phyloP scores from a whole-genome alignment of 2,888 invertebrate genomes.

The Clistopyga incitator region DNA sequence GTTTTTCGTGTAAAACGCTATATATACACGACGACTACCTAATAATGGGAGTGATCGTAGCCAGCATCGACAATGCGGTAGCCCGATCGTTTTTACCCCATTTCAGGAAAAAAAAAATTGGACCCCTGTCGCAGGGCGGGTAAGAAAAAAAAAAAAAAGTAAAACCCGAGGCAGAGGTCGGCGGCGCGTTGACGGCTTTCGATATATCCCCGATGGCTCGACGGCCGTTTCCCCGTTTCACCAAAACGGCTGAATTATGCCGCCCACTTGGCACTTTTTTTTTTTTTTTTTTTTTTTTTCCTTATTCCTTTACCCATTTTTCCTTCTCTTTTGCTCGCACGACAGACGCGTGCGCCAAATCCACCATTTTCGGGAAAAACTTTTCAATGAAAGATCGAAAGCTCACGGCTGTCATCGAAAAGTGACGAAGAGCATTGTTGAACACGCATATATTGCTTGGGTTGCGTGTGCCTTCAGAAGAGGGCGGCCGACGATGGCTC shows the following conservation, averaged over 20 bases:
- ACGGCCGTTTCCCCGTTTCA: conserved; percentile 76
- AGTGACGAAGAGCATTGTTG: conserved; percentile 42
- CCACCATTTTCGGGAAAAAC: conserved; percentile 65
- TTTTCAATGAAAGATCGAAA: conserved; percentile 77
- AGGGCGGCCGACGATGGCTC: conserved; percentile 69
- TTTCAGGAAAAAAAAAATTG: conserved; percentile 67
- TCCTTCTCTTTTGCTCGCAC: conserved; percentile 49
- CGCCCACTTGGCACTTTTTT: conserved; percentile 78
- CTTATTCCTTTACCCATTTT: conserved; percentile 68
- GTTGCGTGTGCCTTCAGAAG: conserved; percentile 62
- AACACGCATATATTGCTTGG: background rate
- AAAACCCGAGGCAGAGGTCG: conserved; percentile 42
- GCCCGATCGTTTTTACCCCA: conserved; percentile 75
- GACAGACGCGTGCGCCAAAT: conserved; percentile 17
- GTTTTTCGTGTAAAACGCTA: conserved; percentile 17
- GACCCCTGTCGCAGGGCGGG: conserved; percentile 43
- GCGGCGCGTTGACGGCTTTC: conserved; percentile 52
- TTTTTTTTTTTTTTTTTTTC: conserved; percentile 55
- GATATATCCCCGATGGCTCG: conserved; percentile 46
- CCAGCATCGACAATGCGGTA: conserved; percentile 72
- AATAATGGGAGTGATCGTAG: conserved; percentile 75
- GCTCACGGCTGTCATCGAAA: conserved; percentile 71
- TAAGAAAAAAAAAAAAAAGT: conserved; percentile 57
- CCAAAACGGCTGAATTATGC: conserved; percentile 80
- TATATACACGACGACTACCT: conserved; percentile 59